Evolutionary conservation across 2,888 invertebrate species (phyloP), one percentile per base, ranked within the genome.

Genomic region (Meta bourneti): DNA sequence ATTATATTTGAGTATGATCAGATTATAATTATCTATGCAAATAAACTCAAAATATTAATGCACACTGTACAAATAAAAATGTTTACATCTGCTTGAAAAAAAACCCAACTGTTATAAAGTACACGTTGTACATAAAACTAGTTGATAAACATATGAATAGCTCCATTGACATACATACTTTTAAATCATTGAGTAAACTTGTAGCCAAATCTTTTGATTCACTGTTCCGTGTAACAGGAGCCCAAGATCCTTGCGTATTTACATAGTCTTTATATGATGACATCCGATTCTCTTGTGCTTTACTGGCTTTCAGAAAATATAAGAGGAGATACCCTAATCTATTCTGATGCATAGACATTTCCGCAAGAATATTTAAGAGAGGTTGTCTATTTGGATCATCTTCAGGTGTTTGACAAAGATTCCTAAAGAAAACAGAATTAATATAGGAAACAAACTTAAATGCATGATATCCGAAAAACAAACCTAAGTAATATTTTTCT

Each of bases 301-400:
- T 96, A 93, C 96, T 96, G 90, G 95, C 97, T 96, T 98, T 98
- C 93, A 98, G 96, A 95, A 98, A 99, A 95, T 98, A 98, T 83
- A 99, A 95, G 93, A 99, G 96, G 94, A 97, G 96, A 95, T 98
- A 98, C 78, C 98, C 98, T 90, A 98, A 96, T 94, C 96, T 96
- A 13, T 97, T 96, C 94, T 97, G 96, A 90, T 94, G 94, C 96
- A 95, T 93, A 95, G 97, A 96, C 95, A 98, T 97, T 95, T 98
- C 98, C 93, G 97, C 97, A 90, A 98, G 95, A 79, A 99, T 96
- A 93, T 97, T 96, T 93, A 98, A 95, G 93, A 98, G 95, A 61
- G 98, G 96, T 95, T 97, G 97, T 93, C 97, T 96, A 93, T 96
- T 96, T 94, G 97, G 96, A 95, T 97, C 97, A 95, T 98, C 96